phyloP scores from a whole-genome alignment of 2,113 vertebrate species.

The Ranitomeya variabilis region DNA sequence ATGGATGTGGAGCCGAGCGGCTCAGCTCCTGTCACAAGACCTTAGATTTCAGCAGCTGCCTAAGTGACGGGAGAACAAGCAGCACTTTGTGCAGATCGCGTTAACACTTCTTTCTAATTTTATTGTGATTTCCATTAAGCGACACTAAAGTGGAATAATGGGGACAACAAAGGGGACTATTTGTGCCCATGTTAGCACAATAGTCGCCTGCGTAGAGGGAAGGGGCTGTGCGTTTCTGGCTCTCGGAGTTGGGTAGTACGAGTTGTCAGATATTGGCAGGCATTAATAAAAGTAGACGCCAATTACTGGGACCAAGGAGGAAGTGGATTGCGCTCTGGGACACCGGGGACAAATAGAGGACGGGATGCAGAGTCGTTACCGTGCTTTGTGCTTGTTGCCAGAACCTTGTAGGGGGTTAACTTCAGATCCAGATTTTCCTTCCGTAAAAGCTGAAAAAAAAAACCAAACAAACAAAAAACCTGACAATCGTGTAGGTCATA shows the following conservation, averaged over 20 bases:
- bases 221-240: background rate
- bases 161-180: background rate
- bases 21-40: background rate
- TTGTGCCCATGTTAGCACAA: too few species aligned
- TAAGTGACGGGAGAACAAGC: background rate
- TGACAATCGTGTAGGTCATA: background rate
- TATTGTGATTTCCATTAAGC: background rate
- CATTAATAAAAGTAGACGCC: background rate
- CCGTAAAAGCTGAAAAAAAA: conserved; percentile 80
- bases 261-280: background rate
- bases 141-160: background rate
- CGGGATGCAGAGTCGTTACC: conserved; percentile 69
- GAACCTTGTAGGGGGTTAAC: conserved; percentile 94
- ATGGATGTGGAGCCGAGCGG: background rate
- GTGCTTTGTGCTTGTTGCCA: conserved; percentile 97
- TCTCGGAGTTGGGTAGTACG: background rate
- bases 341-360: background rate
- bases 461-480: background rate
- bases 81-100: background rate
- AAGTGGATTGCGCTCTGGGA: too few species aligned
- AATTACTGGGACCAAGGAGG: background rate
- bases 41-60: background rate
- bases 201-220: background rate
- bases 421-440: conserved; percentile 98
- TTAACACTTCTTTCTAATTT: background rate